These are phyloP conservation scores for Chelonoidis abingdonii DNA, from an alignment of 2,113 vertebrate species.

Conservation along the genomic window DNA sequence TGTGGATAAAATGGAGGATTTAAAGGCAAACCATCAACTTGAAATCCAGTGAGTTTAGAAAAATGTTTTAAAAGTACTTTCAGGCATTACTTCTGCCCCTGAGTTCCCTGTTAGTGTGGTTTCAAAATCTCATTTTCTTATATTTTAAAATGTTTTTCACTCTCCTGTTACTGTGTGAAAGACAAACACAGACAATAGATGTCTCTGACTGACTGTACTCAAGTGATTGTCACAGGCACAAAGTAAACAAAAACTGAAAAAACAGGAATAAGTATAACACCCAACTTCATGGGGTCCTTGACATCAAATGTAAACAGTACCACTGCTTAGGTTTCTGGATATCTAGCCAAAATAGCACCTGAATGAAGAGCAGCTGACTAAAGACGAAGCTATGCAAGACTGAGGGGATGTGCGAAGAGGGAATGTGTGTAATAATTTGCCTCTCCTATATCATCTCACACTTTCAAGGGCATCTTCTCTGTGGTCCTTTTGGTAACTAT, in stretches of 20 bases:
- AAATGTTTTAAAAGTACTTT: neutral
- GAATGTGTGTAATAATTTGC: neutral
- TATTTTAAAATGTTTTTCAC: neutral
- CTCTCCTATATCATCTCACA: neutral
- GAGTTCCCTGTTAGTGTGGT: neutral
- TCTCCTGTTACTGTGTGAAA: neutral
- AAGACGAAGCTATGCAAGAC: neutral
- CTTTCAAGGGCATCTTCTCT: neutral
- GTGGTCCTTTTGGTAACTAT: neutral
- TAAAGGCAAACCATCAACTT: neutral
- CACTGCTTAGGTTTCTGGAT: neutral
- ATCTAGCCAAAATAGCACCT: neutral
- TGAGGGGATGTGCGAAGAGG: neutral
- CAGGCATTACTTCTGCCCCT: neutral
- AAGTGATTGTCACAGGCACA: neutral
- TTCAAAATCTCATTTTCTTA: neutral
- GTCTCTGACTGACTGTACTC: neutral
- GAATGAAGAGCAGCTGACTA: neutral
- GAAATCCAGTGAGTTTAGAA: neutral
- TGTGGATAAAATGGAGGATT: neutral
- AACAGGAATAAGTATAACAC: neutral
- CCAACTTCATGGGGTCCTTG: neutral
- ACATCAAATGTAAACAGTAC: neutral
- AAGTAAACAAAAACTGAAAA: neutral
- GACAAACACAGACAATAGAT: neutral